Evolutionary conservation across 2,888 invertebrate species (phyloP), one percentile per base, ranked within the genome.

Genomic region (Cordilura impudica): DNA sequence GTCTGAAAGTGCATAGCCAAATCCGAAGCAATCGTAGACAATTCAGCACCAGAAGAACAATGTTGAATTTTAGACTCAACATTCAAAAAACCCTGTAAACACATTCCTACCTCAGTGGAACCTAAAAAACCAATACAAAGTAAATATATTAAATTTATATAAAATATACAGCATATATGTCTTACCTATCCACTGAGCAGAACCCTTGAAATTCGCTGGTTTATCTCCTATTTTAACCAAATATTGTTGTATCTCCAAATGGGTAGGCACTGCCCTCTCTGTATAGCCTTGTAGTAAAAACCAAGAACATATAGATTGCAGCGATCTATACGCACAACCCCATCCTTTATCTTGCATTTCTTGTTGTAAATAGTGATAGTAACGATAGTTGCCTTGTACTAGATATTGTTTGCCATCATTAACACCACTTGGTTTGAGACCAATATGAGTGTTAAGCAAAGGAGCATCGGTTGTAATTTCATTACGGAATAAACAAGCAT

Each of bases 321-420:
- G 91, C 0, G 98, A 98, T 78, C 99, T 93, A 88, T 99, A 99
- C 0, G 99, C 99, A 91, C 99, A 99, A 4, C 99, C 99, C 99
- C 99, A 99, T n/a, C 98, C 98, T 88, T 95, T 95, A 86, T 99
- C 99, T 89, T 98, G 95, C 88, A 97, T 94, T 83, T 93, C 92
- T 86, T 98, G 95, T 89, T 98, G 98, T 94, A 97, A 95, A 89
- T 99, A 99, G 89, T 99, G 99, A 88, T 97, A 95, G 90, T 99
- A 99, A 16, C 94, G 91, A 87, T 99, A 99, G 81, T 93, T 92
- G 1, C 99, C 99, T 81, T 94, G 91, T 2, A 99, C 94, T 29
- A 94, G 80, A 47, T 90, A 91, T 74, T 91, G 86, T 82, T 91
- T 91, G 49, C 92, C 92, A 77, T 90, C 91, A 82, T 84, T 84